Evolutionary conservation across 2,797 vertebrate species (phyloP).

Genomic region (Sebastes goodei): DNA sequence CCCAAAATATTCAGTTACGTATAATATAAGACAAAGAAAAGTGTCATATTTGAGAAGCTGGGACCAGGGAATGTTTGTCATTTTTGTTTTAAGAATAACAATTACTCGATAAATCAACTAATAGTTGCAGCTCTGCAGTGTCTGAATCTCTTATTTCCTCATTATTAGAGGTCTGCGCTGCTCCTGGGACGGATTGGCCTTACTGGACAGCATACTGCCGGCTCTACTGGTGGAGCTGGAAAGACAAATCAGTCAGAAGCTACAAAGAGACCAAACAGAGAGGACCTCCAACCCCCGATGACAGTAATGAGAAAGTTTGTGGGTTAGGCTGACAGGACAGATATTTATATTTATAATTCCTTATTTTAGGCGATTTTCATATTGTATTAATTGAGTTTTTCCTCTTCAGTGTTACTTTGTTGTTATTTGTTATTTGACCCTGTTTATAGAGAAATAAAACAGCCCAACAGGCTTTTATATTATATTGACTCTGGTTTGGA

Average conservation of each 20-base stretch:
- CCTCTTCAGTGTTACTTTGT: background rate
- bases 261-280: background rate
- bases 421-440: background rate
- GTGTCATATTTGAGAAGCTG: background rate
- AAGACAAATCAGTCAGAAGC: constrained; percentile 19
- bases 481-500: background rate
- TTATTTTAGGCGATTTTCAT: background rate
- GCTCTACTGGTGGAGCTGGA: constrained; percentile 86
- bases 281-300: background rate
- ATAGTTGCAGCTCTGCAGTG: background rate
- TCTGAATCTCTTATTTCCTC: background rate
- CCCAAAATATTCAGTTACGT: background rate
- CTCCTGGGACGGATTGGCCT: constrained; percentile 87
- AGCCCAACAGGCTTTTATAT: background rate
- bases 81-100: background rate
- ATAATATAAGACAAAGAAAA: background rate
- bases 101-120: background rate
- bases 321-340: background rate
- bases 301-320: background rate
- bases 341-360: background rate
- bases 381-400: background rate
- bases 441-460: background rate
- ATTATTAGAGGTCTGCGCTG: constrained; percentile 88
- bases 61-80: background rate
- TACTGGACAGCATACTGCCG: constrained; percentile 90